Base-by-base conservation (phyloP, 2,888 invertebrate genomes). In the Eristalis intricaria region DNA sequence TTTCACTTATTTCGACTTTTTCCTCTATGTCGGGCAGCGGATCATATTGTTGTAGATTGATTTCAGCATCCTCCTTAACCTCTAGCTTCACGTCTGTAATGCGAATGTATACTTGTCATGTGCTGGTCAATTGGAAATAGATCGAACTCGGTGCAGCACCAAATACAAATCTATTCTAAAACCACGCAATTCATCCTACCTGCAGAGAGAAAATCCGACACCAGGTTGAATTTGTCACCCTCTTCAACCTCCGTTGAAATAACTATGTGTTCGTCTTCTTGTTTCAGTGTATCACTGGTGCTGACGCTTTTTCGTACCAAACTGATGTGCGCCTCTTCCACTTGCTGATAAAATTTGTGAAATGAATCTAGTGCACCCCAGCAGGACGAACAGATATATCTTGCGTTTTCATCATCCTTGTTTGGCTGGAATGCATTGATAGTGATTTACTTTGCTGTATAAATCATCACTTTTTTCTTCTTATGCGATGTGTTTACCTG, bases 271-370 rank as follows among this genome's bases (percentile, higher is more conserved):
- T 71, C 73, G 40, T 73, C 15, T 29, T 80, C 84, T 22, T 61
- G 66, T 43, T 89, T 89, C 23, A 86, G 38, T 19, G 23, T 75
- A 19, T 71, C 65, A 0, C 70, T 82, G 0, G 32, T 35, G 3
- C 43, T 10, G 15, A 26, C 10, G n/a, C 84, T 88, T 15, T 90
- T 89, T n/a, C 50, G 71, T 0, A 75, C 61, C 58, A 88, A 50
- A 11, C 35, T 43, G 11, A 91, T 89, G 15, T 92, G 90, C 8
- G 91, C 89, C 1, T 89, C 87, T 61, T 91, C 90, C 2, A 92
- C 90, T 29, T 84, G 89, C 5, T 79, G 60, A 56, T 92, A 92
- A 87, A 91, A 92, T 23, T 89, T 89, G 84, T 92, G 92, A 84
- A 92, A 92, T 35, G 89, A 84, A 65, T 89, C 70, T 38, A 91